Evolutionary conservation across 2,797 vertebrate genomes (phyloP).

Genomic region (Prionace glauca): DNA sequence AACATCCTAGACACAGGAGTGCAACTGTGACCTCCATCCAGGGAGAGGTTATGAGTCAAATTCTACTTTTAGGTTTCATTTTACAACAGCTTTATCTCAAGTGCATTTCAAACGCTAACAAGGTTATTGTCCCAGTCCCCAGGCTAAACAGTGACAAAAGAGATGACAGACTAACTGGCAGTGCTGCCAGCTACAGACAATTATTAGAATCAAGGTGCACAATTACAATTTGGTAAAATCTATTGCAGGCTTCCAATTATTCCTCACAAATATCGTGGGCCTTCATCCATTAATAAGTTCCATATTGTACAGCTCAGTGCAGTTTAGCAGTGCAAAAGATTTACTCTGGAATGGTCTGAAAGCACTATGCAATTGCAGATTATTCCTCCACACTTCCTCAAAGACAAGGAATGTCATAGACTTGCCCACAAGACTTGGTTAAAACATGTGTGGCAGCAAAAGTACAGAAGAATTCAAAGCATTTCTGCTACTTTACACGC

Average conservation of each 20-base stretch:
- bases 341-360: not conserved
- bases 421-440: not conserved
- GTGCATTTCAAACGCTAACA: not conserved
- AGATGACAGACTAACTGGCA: not conserved
- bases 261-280: not conserved
- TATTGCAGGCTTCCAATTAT: not conserved
- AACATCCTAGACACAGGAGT: not conserved
- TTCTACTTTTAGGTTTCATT: not conserved
- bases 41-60: not conserved
- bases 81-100: not conserved
- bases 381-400: not conserved
- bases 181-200: not conserved
- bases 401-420: not conserved
- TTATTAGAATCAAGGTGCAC: not conserved
- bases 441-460: not conserved
- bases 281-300: not conserved
- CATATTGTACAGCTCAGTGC: not conserved
- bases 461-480: not conserved
- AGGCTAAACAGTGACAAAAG: not conserved
- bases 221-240: not conserved
- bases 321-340: not conserved
- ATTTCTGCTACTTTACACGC: not conserved
- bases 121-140: not conserved
- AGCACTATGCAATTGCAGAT: not conserved
- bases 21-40: not conserved